phyloP scores from a whole-genome alignment of 2,113 vertebrate species.

The Camelus dromedarius region DNA sequence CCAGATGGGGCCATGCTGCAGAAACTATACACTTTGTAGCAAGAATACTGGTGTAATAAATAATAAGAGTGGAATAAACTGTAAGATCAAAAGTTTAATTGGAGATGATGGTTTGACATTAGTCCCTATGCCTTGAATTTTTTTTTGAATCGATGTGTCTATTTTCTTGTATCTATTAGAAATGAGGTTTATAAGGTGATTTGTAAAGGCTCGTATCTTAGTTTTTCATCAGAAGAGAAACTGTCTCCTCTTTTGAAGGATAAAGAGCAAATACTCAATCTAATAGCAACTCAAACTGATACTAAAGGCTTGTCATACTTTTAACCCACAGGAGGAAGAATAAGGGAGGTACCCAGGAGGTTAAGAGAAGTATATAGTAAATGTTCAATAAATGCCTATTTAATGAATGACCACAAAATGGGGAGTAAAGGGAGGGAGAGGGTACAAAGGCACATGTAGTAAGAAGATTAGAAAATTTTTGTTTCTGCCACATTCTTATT shows the following conservation, averaged over 20 bases:
- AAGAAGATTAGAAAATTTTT: background rate
- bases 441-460: background rate
- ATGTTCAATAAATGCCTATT: background rate
- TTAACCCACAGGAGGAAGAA: background rate
- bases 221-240: constrained; percentile 50
- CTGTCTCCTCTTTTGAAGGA: background rate
- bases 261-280: background rate
- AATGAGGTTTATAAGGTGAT: background rate
- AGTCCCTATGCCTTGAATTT: constrained; percentile 1
- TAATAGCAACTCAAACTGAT: background rate
- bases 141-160: constrained; percentile 37
- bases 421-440: background rate
- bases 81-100: constrained; percentile 33
- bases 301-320: background rate
- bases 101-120: background rate
- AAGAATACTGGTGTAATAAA: background rate
- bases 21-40: background rate
- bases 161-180: background rate
- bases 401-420: background rate
- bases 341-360: background rate
- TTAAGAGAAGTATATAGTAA: background rate
- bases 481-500: constrained; percentile 2
- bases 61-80: background rate
- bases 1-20: background rate
- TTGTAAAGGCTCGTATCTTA: background rate